Base-by-base conservation (phyloP, 2,797 vertebrate genomes). In the Chaenodraco wilsoni region DNA sequence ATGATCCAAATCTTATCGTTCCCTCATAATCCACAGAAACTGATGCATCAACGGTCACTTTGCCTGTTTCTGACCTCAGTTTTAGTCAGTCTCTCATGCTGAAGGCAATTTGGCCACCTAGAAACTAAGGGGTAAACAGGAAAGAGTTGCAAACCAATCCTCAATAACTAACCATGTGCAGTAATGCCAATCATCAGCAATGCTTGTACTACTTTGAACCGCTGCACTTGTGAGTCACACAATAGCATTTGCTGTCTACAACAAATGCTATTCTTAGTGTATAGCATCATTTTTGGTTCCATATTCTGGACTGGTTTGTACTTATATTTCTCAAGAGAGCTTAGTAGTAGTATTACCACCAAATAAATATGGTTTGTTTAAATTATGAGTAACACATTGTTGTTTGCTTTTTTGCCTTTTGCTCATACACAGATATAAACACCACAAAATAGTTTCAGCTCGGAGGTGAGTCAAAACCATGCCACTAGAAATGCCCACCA, bases 71-170 rank as follows among this genome's bases (percentile, higher is more conserved):
- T 27, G 23, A 76, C 65, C 33, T 60, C 57, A 44, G 44, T 31
- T 69, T 41, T 57, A 68, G 48, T 86, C 71, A 37, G 23, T 64
- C 49, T 40, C 15, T 80, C 46, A 46, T 61, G 54, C 70, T 76
- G 3, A 62, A 41, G 21, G 19, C 5, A 64, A 69, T 64, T 69
- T 87, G 68, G 54, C 41, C 54, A 72, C 52, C 61, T 52, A 73
- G 62, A 56, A 72, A 37, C n/a, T 6, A 15, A 49, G 64, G 43
- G 21, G 37, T 37, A 77, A 58, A 49, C 21, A 68, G 37, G 8
- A 67, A 63, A 71, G 14, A 33, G 41, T 13, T 51, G 16, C 7
- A 69, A 33, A 27, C 7, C 21, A 51, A 71, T 33, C 9, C 46
- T 48, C 61, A 64, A 37, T 21, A 43, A 55, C 17, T 62, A 63